A percentile compares a stretch with the other conserved stretches of the same genome.
Conservation (phyloP, 2,113 vertebrate genomes). For the Todiramphus saurophagus region DNA sequence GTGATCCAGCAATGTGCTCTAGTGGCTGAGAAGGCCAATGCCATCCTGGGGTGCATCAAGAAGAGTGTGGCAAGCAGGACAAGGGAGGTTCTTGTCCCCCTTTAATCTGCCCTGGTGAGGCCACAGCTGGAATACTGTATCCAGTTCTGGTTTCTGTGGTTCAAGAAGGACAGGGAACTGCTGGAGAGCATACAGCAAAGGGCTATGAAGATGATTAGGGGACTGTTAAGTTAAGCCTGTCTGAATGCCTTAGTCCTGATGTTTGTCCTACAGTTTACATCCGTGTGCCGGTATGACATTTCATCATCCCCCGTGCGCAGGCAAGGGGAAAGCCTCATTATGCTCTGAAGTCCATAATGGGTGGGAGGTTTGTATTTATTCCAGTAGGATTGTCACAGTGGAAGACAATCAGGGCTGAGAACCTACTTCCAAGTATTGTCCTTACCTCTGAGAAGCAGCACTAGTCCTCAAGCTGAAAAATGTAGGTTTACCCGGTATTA, state of each 20-base stretch:
- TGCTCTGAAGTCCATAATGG: neutral
- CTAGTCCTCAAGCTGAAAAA: neutral
- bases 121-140: no score
- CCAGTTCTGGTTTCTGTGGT: no score
- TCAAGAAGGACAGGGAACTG: no score
- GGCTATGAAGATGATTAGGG: no score
- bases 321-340: neutral
- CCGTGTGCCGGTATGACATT: neutral
- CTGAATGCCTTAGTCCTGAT: neutral
- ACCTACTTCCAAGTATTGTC: neutral
- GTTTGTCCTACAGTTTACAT: neutral
- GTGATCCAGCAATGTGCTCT: no score
- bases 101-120: no score
- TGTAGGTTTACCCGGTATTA: neutral
- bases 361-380: neutral
- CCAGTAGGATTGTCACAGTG: neutral
- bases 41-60: no score
- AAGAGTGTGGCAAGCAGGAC: no score
- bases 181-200: no score
- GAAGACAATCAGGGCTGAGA: neutral
- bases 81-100: no score
- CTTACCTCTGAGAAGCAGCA: neutral
- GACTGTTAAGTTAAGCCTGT: neutral
- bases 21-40: no score
- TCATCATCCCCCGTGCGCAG: neutral